These are phyloP conservation scores for Nasonia vitripennis DNA, from an alignment of 1,140 invertebrate genomes.

Conservation along the genomic window DNA sequence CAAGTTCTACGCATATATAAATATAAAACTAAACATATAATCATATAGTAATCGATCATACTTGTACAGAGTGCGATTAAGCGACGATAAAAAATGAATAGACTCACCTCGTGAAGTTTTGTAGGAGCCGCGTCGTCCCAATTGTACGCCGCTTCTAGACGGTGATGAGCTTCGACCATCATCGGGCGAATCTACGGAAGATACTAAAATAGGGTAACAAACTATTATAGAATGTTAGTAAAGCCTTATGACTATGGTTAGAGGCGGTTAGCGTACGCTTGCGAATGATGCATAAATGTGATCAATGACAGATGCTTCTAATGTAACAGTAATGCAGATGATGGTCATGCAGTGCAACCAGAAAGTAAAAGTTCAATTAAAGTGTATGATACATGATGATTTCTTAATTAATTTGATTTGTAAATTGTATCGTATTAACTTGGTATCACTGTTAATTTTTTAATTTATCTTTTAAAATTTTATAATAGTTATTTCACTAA, in stretches of 20 bases:
- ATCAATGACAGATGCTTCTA: slow-evolving; percentile 16
- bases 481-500: too few relatives aligned
- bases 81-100: slow-evolving; percentile 47
- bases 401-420: not conserved
- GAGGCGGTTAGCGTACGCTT: not conserved
- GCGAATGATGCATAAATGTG: not conserved
- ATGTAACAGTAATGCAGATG: slow-evolving; percentile 12
- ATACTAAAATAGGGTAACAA: slow-evolving; percentile 73
- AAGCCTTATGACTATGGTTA: slow-evolving; percentile 51
- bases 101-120: slow-evolving; percentile 88
- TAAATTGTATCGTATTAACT: not conserved
- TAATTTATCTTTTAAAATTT: too few relatives aligned
- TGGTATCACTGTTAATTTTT: not conserved
- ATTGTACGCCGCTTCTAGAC: slow-evolving; percentile 80
- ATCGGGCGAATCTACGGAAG: slow-evolving; percentile 86
- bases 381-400: not conserved
- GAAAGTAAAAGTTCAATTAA: not conserved
- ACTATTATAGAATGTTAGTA: slow-evolving; percentile 68
- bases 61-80: slow-evolving; percentile 28
- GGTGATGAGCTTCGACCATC: slow-evolving; percentile 85
- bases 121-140: slow-evolving; percentile 88
- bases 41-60: slow-evolving; percentile 38
- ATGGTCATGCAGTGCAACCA: slow-evolving; percentile 30
- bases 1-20: slow-evolving; percentile 37
- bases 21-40: slow-evolving; percentile 24